A percentile compares a stretch with the other conserved stretches of the same genome.
Evolutionary conservation across 2,797 vertebrate genomes (phyloP).

Genomic region (Alfaro cultratus): DNA sequence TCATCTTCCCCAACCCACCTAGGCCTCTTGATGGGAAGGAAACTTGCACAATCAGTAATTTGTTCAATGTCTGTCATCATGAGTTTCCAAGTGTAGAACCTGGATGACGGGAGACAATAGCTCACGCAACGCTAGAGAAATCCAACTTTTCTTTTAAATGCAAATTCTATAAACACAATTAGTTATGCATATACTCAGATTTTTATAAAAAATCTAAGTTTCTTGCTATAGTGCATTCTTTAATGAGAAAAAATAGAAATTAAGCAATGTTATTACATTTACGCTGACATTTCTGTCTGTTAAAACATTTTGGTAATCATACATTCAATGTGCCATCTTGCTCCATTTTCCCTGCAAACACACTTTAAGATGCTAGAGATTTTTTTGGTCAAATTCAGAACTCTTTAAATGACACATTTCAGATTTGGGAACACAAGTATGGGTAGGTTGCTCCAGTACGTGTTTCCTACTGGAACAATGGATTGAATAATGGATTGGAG

Average conservation of each 20-base stretch:
- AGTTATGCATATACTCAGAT: not conserved
- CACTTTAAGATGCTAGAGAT: not conserved
- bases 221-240: not conserved
- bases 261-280: not conserved
- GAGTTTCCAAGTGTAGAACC: conserved; percentile 10
- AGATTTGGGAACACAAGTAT: not conserved
- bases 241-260: not conserved
- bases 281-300: not conserved
- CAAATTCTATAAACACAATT: not conserved
- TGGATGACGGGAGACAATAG: not conserved
- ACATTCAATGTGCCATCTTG: not conserved
- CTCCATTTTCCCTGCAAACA: not conserved
- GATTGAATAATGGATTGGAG: not conserved
- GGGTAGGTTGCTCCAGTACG: not conserved
- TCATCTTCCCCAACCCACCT: conserved; percentile 15
- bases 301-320: not conserved
- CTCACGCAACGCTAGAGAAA: not conserved
- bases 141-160: not conserved
- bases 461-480: not conserved
- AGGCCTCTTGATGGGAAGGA: conserved; percentile 58
- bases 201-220: not conserved
- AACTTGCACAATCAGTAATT: conserved; percentile 62
- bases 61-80: conserved; percentile 9
- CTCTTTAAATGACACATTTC: not conserved
- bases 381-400: not conserved